phyloP scores from a whole-genome alignment of 2,113 vertebrate species.

The Gasterosteus nipponicus region DNA sequence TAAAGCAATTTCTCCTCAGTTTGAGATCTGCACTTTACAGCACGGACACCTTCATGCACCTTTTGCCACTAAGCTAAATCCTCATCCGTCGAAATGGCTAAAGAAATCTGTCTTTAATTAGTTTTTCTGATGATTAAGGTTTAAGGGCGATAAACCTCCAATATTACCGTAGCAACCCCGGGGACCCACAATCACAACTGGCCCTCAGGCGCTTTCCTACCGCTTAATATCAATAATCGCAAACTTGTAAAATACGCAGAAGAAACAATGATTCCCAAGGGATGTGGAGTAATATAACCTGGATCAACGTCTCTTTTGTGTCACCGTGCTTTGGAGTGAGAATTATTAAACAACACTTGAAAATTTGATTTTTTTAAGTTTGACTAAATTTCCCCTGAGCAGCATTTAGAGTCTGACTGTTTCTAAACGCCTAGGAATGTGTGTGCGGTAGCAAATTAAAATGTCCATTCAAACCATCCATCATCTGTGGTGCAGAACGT shows the following conservation, averaged over 20 bases:
- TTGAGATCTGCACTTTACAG: conserved; percentile 32
- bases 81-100: neutral
- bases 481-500: conserved; percentile 28
- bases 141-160: conserved; percentile 59
- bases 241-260: conserved; percentile 40
- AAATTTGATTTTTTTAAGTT: conserved; percentile 35
- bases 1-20: conserved; percentile 23
- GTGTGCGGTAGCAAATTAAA: conserved; percentile 46
- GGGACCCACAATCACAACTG: conserved; percentile 39
- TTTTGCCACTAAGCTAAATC: conserved; percentile 28
- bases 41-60: conserved; percentile 17
- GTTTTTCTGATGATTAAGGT: conserved; percentile 42
- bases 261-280: conserved; percentile 45
- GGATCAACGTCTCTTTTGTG: conserved; percentile 59
- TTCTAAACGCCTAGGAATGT: conserved; percentile 17
- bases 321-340: conserved; percentile 38
- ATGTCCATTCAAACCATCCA: conserved; percentile 40
- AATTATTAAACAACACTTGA: conserved; percentile 55
- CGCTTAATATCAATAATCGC: conserved; percentile 61
- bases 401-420: conserved; percentile 12
- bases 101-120: conserved; percentile 35
- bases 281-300: conserved; percentile 42
- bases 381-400: conserved; percentile 34
- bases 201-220: conserved; percentile 25
- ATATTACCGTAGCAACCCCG: conserved; percentile 39